Evolutionary conservation across 53 echinoderm and acorn worm species (phyloP).

Genomic region (Holothuria scabra): DNA sequence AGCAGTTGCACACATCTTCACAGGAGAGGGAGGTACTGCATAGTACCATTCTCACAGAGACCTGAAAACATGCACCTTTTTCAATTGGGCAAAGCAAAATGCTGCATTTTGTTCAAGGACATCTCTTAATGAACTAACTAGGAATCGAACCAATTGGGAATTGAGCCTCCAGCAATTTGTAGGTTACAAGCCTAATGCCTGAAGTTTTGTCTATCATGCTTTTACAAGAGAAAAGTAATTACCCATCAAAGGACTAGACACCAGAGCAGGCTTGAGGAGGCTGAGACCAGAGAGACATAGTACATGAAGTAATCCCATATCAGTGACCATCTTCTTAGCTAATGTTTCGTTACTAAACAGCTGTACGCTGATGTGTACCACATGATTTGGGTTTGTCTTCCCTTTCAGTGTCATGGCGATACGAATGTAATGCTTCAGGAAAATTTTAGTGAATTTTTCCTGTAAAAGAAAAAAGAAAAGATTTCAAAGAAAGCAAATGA

Average conservation of each 20-base stretch:
- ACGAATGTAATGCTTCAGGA: slow-evolving; percentile 90
- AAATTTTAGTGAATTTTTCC: slow-evolving; percentile 83
- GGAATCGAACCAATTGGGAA: too few relatives aligned
- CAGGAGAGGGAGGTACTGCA: too few relatives aligned
- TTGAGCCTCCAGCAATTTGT: too few relatives aligned
- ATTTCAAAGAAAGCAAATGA: too few relatives aligned
- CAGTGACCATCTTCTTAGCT: slow-evolving; percentile 76
- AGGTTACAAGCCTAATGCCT: neutral
- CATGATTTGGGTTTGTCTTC: slow-evolving; percentile 64
- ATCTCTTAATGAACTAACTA: too few relatives aligned
- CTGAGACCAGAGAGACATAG: slow-evolving; percentile 68
- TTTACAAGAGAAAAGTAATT: neutral
- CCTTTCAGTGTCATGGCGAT: slow-evolving; percentile 83
- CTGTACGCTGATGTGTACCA: slow-evolving; percentile 96
- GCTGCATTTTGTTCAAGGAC: too few relatives aligned
- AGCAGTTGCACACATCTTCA: too few relatives aligned
- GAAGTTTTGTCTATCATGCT: neutral
- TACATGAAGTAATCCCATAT: slow-evolving; percentile 77
- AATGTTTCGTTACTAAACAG: slow-evolving; percentile 86
- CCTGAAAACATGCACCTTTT: too few relatives aligned
- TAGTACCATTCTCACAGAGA: too few relatives aligned
- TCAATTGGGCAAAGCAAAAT: too few relatives aligned
- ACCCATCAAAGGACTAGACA: slow-evolving; percentile 73
- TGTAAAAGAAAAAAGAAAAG: neutral
- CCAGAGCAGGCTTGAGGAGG: slow-evolving; percentile 74